phyloP scores from a whole-genome alignment of 2,113 vertebrate genomes.

The Poeciliopsis prolifica region DNA sequence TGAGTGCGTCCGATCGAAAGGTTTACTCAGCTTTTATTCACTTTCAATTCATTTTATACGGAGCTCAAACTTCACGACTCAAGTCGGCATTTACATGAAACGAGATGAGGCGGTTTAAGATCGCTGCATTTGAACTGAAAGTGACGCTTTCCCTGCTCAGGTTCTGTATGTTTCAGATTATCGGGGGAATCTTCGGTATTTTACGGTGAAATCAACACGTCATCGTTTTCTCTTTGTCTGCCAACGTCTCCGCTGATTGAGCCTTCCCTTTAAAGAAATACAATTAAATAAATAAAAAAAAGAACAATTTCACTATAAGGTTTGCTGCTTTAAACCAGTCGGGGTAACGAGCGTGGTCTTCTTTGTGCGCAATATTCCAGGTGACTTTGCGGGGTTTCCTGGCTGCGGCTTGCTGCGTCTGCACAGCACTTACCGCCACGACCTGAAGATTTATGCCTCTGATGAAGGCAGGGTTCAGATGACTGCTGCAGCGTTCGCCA shows the following conservation, averaged over 20 bases:
- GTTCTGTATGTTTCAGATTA: conserved; percentile 8
- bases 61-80: neutral
- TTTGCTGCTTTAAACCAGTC: neutral
- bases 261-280: neutral
- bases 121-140: conserved; percentile 55
- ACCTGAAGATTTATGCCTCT: conserved; percentile 98
- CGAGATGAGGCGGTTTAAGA: neutral
- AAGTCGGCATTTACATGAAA: conserved; percentile 17
- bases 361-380: conserved; percentile 64
- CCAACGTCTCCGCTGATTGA: conserved; percentile 1
- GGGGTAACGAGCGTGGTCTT: neutral
- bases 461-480: conserved; percentile 98
- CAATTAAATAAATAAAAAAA: neutral
- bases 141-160: conserved; percentile 37
- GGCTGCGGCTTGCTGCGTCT: conserved; percentile 96
- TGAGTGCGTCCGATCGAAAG: neutral
- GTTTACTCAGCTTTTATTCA: conserved; percentile 34
- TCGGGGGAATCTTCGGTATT: conserved; percentile 17
- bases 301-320: neutral
- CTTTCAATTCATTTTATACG: conserved; percentile 56
- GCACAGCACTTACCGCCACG: conserved; percentile 97
- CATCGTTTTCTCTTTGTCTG: neutral
- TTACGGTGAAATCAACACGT: conserved; percentile 42
- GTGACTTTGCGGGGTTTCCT: conserved; percentile 96
- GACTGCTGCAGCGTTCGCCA: conserved; percentile 97